phyloP scores from a whole-genome alignment of 1,140 invertebrate species.

The Aphelenchoides besseyi region DNA sequence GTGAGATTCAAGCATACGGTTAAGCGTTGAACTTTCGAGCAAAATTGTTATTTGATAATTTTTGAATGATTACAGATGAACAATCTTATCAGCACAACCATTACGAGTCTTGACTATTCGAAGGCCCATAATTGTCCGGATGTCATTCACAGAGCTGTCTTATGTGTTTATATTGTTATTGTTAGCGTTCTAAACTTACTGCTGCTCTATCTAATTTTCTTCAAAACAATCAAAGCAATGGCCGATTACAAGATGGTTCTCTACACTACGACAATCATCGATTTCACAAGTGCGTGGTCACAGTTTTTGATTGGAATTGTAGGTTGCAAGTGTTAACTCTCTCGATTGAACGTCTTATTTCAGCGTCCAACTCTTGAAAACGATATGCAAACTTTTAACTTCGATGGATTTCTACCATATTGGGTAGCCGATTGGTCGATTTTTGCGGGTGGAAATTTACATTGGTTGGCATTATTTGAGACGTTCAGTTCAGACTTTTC shows the following conservation, averaged over 20 bases:
- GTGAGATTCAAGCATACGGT: no score
- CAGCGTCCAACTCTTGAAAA: neutral
- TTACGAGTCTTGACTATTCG: neutral
- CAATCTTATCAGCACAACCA: neutral
- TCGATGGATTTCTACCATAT: slow-evolving; percentile 2
- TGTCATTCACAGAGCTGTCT: neutral
- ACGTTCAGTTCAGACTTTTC: neutral
- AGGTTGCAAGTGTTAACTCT: no score
- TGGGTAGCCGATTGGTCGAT: neutral
- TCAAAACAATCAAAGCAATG: neutral
- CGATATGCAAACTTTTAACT: slow-evolving; percentile 14
- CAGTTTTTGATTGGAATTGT: slow-evolving; percentile 16
- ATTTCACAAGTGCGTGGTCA: neutral
- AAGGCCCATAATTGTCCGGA: neutral
- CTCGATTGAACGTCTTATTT: neutral
- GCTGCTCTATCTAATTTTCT: neutral
- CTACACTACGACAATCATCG: slow-evolving; percentile 1
- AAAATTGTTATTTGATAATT: neutral
- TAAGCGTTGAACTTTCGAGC: no score
- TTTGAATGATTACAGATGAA: neutral
- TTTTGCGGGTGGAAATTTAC: neutral
- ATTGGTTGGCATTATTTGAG: neutral
- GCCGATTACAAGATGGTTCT: slow-evolving; percentile 2
- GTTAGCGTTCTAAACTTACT: slow-evolving; percentile 3
- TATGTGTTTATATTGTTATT: neutral